Percentiles rank a stretch among this genome's conserved stretches.
Conservation (phyloP, 2,113 vertebrate genomes). For the Phoxinus phoxinus region DNA sequence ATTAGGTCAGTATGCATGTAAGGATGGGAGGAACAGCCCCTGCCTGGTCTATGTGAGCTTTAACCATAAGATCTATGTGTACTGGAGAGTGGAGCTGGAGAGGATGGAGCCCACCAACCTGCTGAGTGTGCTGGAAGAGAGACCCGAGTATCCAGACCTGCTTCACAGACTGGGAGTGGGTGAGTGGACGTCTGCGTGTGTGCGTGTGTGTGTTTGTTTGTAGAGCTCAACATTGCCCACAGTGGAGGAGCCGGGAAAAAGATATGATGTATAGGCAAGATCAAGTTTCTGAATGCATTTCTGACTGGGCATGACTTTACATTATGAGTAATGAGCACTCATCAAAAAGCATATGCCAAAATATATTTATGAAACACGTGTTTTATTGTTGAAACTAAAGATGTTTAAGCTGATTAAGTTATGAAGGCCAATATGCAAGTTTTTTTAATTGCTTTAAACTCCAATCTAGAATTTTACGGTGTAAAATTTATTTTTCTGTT, state of each 20-base stretch:
- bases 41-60: constrained; percentile 97
- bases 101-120: constrained; percentile 95
- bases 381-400: background rate
- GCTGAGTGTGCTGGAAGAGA: constrained; percentile 83
- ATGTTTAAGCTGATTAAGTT: too few relatives aligned
- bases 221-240: background rate
- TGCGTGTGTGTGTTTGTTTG: background rate
- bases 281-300: background rate
- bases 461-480: background rate
- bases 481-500: background rate
- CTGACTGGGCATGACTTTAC: background rate
- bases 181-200: constrained; percentile 68
- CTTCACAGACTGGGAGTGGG: constrained; percentile 82
- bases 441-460: background rate
- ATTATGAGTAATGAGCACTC: background rate
- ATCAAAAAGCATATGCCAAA: background rate
- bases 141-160: constrained; percentile 77
- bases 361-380: background rate
- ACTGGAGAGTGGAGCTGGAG: constrained; percentile 94
- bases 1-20: constrained; percentile 93
- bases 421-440: too few relatives aligned
- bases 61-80: constrained; percentile 95
- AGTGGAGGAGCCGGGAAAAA: background rate
- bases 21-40: constrained; percentile 89
- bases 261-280: background rate